Conservation (phyloP, 2,113 vertebrate species). For the Nesogale talazaci region DNA sequence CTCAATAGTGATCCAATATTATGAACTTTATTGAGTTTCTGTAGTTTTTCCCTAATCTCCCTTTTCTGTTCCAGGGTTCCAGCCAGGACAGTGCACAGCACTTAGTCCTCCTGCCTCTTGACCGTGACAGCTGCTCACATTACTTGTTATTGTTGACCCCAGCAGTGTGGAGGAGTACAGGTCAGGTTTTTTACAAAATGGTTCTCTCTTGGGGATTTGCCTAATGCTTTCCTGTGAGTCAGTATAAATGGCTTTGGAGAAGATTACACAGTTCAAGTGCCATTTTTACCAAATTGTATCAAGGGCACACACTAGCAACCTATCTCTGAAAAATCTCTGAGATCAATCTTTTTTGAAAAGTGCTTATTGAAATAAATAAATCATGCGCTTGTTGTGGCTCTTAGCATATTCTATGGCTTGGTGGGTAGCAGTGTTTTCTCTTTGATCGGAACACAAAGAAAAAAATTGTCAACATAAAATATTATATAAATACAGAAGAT, state of each 20-base stretch:
- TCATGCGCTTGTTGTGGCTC: no score
- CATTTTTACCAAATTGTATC: neutral
- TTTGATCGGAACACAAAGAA: neutral
- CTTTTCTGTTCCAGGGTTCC: neutral
- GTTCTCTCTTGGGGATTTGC: neutral
- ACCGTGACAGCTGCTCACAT: neutral
- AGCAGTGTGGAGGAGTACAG: neutral
- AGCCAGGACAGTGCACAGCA: neutral
- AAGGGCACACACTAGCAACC: neutral
- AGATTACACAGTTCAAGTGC: neutral
- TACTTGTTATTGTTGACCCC: neutral
- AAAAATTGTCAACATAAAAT: slow-evolving; percentile 7
- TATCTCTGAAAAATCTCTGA: no score
- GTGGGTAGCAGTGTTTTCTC: no score
- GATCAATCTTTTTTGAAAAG: no score
- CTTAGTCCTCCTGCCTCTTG: neutral
- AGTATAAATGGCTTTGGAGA: neutral
- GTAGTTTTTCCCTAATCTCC: neutral
- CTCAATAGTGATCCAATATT: neutral
- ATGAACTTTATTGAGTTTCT: neutral
- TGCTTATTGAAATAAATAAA: no score
- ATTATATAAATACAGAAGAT: neutral
- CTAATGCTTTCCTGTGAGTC: neutral
- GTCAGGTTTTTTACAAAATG: neutral
- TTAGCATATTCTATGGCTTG: no score